phyloP scores from a whole-genome alignment of 2,888 invertebrate species.

The Junonia oenone region DNA sequence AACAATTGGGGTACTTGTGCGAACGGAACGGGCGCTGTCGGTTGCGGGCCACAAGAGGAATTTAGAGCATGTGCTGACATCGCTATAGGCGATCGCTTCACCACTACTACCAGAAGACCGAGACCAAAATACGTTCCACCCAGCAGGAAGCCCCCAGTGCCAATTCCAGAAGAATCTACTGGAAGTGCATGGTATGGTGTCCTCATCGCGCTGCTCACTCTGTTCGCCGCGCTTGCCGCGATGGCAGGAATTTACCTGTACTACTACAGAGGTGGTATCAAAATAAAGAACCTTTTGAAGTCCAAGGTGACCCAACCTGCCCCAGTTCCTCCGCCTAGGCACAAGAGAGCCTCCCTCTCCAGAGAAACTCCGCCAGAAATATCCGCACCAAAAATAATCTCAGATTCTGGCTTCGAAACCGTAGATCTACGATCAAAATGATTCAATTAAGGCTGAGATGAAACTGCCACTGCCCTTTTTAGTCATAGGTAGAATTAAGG shows the following conservation, averaged over 20 bases:
- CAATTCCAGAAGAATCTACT: conserved; percentile 63
- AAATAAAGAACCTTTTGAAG: conserved; percentile 82
- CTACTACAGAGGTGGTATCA: conserved; percentile 86
- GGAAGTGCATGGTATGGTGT: conserved; percentile 76
- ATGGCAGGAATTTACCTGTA: conserved; percentile 86
- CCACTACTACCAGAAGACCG: conserved; percentile 63
- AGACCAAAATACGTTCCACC: conserved; percentile 68
- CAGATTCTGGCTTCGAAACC: conserved; percentile 72
- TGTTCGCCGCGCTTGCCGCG: conserved; percentile 82
- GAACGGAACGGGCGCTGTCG: conserved; percentile 87
- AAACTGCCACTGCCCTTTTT: conserved; percentile 39
- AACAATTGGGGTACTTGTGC: conserved; percentile 90
- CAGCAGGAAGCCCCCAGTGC: conserved; percentile 59
- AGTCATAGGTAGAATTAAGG: conserved; percentile 34
- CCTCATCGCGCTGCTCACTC: conserved; percentile 82
- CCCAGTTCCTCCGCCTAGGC: conserved; percentile 68
- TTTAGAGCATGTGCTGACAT: conserved; percentile 92
- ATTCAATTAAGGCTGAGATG: conserved; percentile 18
- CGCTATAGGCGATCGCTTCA: conserved; percentile 80
- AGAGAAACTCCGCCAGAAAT: conserved; percentile 61
- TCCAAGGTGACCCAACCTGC: conserved; percentile 56
- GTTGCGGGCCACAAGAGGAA: conserved; percentile 93
- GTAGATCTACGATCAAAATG: conserved; percentile 48
- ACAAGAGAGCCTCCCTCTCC: conserved; percentile 60
- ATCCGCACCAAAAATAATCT: conserved; percentile 54